Percentiles rank a stretch among this genome's conserved stretches.
These are phyloP conservation scores for Pteronotus mesoamericanus DNA, from an alignment of 2,797 vertebrate species.

Conservation along the genomic window DNA sequence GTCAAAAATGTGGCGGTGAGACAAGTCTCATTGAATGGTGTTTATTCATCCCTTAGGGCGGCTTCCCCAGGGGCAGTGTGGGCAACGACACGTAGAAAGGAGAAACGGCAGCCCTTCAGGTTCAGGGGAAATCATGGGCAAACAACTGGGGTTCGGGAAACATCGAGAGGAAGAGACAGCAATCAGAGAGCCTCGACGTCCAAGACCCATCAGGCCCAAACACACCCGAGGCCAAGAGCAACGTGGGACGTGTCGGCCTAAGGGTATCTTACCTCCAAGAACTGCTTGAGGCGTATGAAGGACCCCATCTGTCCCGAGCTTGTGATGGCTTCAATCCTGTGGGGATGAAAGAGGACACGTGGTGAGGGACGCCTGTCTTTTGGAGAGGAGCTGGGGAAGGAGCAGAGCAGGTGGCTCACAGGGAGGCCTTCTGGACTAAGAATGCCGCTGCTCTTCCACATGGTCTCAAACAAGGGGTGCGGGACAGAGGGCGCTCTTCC, in stretches of 20 bases:
- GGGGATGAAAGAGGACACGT: background rate
- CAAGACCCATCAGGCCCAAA: background rate
- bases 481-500: background rate
- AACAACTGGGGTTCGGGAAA: background rate
- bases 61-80: background rate
- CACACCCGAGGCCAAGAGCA: background rate
- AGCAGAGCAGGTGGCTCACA: background rate
- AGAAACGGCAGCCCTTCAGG: background rate
- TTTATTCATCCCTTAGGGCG: background rate
- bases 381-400: background rate
- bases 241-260: background rate
- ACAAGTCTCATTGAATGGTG: background rate
- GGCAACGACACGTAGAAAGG: background rate
- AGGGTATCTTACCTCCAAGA: conserved; percentile 86
- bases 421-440: background rate
- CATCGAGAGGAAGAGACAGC: background rate
- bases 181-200: background rate
- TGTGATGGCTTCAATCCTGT: conserved; percentile 92
- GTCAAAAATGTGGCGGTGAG: background rate
- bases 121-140: background rate
- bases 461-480: background rate
- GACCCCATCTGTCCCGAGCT: conserved; percentile 91
- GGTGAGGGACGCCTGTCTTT: background rate
- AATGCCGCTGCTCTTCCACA: background rate
- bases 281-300: conserved; percentile 89